Evolutionary conservation across 2,888 invertebrate species (phyloP).

Genomic region (Ophonus ardosiacus): DNA sequence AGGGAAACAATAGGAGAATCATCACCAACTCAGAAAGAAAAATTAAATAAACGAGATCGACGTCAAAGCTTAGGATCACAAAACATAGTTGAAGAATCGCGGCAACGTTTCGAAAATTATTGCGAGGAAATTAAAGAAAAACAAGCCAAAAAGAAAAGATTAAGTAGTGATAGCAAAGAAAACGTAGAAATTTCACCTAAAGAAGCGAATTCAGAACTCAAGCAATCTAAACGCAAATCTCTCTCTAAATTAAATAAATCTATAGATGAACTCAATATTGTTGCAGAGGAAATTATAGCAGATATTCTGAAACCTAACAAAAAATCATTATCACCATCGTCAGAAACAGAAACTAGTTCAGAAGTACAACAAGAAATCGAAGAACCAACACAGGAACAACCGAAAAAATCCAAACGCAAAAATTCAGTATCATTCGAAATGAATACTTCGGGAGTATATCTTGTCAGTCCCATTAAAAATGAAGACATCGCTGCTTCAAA

Average conservation of each 20-base stretch:
- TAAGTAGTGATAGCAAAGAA: not conserved
- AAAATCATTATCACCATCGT: not conserved
- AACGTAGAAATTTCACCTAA: not conserved
- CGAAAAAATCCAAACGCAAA: constrained; percentile 11
- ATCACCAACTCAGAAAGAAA: not conserved
- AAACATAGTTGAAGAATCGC: constrained; percentile 17
- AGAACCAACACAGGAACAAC: not conserved
- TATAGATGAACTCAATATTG: not conserved
- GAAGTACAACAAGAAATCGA: not conserved
- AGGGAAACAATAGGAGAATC: constrained; percentile 40
- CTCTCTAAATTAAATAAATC: no score
- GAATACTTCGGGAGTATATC: constrained; percentile 28
- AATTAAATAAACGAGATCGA: not conserved
- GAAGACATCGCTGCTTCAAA: not conserved
- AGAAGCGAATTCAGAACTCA: not conserved
- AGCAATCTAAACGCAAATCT: not conserved
- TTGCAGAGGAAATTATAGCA: not conserved
- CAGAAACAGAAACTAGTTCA: not conserved
- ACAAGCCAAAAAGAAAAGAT: constrained; percentile 9
- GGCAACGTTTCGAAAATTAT: constrained; percentile 17
- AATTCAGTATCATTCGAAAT: constrained; percentile 19
- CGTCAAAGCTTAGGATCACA: constrained; percentile 27
- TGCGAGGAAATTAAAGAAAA: constrained; percentile 33
- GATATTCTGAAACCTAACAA: not conserved
- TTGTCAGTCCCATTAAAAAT: constrained; percentile 23